Evolutionary conservation across 2,113 vertebrate species (phyloP).

Genomic region (Rana temporaria): DNA sequence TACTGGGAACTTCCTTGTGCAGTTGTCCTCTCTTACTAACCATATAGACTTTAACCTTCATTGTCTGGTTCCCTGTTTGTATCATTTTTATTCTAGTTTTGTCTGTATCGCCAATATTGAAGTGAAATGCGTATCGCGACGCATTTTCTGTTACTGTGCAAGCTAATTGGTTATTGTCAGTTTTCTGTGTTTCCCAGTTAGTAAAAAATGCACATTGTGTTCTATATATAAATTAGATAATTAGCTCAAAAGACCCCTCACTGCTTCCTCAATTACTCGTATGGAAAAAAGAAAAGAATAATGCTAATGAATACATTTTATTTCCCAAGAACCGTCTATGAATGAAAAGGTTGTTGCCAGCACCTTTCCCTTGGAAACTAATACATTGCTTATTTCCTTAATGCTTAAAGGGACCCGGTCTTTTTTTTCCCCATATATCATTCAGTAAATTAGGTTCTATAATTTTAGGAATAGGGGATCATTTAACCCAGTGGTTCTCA

Average conservation of each 20-base stretch:
- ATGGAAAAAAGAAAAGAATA: slow-evolving; percentile 14
- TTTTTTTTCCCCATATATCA: no score
- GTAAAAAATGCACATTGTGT: slow-evolving; percentile 24
- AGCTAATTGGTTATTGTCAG: slow-evolving; percentile 36
- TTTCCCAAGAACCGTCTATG: slow-evolving; percentile 22
- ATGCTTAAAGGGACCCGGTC: no score
- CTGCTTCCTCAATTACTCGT: slow-evolving; percentile 26
- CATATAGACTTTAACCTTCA: no score
- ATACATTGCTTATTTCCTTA: neutral
- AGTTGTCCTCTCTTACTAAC: no score
- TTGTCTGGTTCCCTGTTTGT: no score
- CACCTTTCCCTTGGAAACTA: neutral
- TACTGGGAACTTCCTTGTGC: no score
- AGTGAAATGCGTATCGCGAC: neutral
- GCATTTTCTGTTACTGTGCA: neutral
- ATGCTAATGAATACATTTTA: slow-evolving; percentile 40
- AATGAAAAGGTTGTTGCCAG: slow-evolving; percentile 25
- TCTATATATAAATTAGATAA: slow-evolving; percentile 37
- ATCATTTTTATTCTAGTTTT: no score
- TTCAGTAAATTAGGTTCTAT: no score
- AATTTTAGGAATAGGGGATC: no score
- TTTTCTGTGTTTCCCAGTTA: slow-evolving; percentile 22
- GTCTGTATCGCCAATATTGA: neutral
- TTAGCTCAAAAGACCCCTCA: slow-evolving; percentile 22
- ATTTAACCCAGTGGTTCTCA: no score